Base-by-base conservation (phyloP, 2,888 invertebrate species). In the Drosophila cognata region DNA sequence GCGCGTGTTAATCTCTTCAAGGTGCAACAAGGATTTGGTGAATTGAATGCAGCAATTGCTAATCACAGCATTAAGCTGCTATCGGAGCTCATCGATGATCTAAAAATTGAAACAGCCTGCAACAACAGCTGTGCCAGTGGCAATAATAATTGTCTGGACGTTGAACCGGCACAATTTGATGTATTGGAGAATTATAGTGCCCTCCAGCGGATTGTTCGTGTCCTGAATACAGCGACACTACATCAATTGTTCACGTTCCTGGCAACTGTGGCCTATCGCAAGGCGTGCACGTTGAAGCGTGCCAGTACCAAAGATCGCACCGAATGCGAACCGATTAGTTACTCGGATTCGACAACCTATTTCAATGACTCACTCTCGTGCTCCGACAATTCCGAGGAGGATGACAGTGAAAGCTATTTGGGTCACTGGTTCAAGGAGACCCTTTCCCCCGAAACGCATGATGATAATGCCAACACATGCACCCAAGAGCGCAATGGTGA, bases 401-500 rank as follows among this genome's bases (percentile, higher is more conserved):
- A 97, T 95, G 93, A 93, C 64, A 93, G 93, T 72, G 93, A 93
- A 71, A 92, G 93, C 61, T 93, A 93, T 79, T 82, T 93, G 71
- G 98, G 98, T 0, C 95, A 97, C 81, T 98, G 98, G 98, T 98
- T 99, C 93, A 98, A 98, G 92, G 98, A 98, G 91, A 98, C 98
- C 0, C 94, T 98, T 16, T 97, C 97, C 31, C 97, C 98, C 0
- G 93, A 93, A 83, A 90, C 91, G 0, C 92, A 91, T 46, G 92
- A 93, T 31, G 92, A 92, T 71, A 88, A 90, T 52, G 92, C 92
- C 18, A 96, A 95, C 79, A 94, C 94, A 46, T 94, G 94, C 65
- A 92, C 94, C 4, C 94, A 94, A 53, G 94, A 94, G 36, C 93
- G 94, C n/a, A 94, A 94, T 43, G 94, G 94, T 10, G 94, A 93